Conservation (phyloP, 2,113 vertebrate genomes). For the Scortum barcoo region DNA sequence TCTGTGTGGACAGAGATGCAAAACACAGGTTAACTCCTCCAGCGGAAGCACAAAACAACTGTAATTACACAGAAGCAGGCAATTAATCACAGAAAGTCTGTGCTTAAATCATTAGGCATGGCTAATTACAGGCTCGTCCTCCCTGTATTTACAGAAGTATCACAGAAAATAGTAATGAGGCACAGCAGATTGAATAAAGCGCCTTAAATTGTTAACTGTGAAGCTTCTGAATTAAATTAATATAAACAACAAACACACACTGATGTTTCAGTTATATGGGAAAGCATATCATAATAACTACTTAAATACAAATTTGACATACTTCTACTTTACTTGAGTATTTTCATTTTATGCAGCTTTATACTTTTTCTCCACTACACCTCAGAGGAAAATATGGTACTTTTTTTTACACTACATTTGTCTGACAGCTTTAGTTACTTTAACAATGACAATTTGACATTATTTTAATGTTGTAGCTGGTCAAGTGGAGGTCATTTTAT, state of each 20-base stretch:
- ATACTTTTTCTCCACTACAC: neutral
- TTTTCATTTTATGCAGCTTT: neutral
- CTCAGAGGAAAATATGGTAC: neutral
- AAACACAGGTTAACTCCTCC: conserved; percentile 17
- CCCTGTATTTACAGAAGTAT: conserved; percentile 34
- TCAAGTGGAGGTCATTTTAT: too few relatives aligned
- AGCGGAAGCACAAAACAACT: neutral
- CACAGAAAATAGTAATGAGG: conserved; percentile 18
- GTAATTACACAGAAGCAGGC: conserved; percentile 48
- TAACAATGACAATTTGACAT: too few relatives aligned
- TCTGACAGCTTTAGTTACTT: neutral
- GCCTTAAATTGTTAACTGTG: neutral
- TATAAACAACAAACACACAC: neutral
- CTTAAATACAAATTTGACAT: neutral
- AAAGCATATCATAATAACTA: too few relatives aligned
- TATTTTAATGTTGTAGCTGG: too few relatives aligned
- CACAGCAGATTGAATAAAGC: neutral
- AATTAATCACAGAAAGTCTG: conserved; percentile 38
- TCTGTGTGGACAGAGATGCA: conserved; percentile 80
- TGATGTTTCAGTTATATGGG: neutral
- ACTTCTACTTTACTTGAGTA: neutral
- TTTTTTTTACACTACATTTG: neutral
- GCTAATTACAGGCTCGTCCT: conserved; percentile 41
- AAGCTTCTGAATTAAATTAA: neutral
- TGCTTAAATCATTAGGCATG: conserved; percentile 54